Conservation (phyloP, 1,140 invertebrate species). For the Euglossa dilemma region DNA sequence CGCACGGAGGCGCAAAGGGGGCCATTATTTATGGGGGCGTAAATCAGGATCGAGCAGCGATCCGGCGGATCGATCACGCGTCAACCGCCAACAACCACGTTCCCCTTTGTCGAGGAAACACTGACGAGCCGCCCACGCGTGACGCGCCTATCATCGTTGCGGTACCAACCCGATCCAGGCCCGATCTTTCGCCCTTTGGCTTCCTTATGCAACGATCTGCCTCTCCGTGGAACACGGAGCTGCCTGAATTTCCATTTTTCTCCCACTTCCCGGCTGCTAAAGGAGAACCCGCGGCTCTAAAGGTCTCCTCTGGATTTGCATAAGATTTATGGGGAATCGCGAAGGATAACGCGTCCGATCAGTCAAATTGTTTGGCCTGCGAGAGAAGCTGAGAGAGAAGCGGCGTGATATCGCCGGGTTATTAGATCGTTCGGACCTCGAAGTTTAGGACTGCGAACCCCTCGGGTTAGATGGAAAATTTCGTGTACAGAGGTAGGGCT, state of each 20-base stretch:
- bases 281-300: too few species aligned
- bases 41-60: constrained; percentile 51
- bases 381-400: too few species aligned
- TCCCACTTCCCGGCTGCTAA: not conserved
- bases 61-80: constrained; percentile 44
- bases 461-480: too few species aligned
- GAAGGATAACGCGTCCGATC: not conserved
- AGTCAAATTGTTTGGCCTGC: not conserved
- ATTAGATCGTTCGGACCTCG: too few species aligned
- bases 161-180: not conserved
- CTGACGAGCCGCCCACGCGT: constrained; percentile 33
- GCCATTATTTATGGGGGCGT: constrained; percentile 49
- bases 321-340: constrained; percentile 3
- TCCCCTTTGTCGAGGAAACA: constrained; percentile 53
- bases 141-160: constrained; percentile 30
- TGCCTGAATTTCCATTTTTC: constrained; percentile 31
- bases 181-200: not conserved
- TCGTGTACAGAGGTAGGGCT: too few species aligned
- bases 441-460: too few species aligned
- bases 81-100: constrained; percentile 39
- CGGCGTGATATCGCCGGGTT: too few species aligned
- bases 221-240: not conserved
- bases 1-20: constrained; percentile 35
- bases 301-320: not conserved
- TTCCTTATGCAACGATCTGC: not conserved